phyloP scores from a whole-genome alignment of 2,113 vertebrate species.

The Anarhynchus alexandrinus region DNA sequence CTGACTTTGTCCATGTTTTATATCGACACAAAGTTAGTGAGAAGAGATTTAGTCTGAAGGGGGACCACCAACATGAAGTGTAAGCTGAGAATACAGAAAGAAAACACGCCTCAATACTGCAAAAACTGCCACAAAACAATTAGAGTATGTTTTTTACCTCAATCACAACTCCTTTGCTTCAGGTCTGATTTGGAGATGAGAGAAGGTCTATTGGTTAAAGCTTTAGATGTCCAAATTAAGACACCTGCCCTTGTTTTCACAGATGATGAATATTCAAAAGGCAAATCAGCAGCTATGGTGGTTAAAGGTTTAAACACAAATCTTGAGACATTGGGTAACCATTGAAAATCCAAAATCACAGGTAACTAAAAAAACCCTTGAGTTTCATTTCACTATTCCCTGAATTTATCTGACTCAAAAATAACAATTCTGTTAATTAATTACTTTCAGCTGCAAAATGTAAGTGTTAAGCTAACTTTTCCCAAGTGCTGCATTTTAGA shows the following conservation, averaged over 20 bases:
- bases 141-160: not conserved
- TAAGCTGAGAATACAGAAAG: not conserved
- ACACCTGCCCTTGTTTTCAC: not conserved
- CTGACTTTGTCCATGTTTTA: not conserved
- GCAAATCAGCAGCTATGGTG: not conserved
- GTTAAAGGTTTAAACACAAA: not conserved
- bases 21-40: not conserved
- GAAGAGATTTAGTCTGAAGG: not conserved
- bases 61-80: not conserved
- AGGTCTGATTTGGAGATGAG: not conserved
- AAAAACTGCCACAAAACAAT: not conserved
- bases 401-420: not conserved
- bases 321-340: not conserved
- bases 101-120: not conserved
- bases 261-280: not conserved
- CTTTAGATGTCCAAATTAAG: not conserved
- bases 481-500: not conserved
- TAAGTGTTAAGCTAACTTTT: not conserved
- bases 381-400: not conserved
- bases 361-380: not conserved
- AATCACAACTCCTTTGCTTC: not conserved
- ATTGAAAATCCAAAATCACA: not conserved
- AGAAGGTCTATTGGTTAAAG: not conserved
- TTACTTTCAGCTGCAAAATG: not conserved
- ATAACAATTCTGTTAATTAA: not conserved